Evolutionary conservation across 1,140 invertebrate species (phyloP).

Genomic region (Macrobrachium rosenbergii): DNA sequence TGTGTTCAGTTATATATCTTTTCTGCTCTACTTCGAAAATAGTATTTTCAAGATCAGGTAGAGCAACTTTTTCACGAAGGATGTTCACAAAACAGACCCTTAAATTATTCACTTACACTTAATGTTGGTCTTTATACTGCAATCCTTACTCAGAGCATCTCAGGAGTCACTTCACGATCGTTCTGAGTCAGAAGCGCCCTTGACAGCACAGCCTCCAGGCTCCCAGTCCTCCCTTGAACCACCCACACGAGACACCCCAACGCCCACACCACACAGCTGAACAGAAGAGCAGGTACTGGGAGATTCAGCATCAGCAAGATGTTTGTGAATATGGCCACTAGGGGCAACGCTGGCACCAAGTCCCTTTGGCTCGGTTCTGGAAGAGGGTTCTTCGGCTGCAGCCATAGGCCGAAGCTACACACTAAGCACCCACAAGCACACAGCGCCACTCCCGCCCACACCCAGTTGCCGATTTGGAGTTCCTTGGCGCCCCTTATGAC

Average conservation of each 20-base stretch:
- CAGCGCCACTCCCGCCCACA: conserved; percentile 52
- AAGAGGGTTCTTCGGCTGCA: conserved; percentile 45
- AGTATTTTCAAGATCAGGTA: too few relatives aligned
- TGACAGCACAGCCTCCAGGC: conserved; percentile 43
- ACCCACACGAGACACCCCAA: conserved; percentile 32
- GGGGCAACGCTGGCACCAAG: conserved; percentile 43
- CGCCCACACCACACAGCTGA: conserved; percentile 13
- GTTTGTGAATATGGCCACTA: conserved; percentile 43
- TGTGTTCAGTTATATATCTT: too few relatives aligned
- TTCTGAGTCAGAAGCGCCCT: conserved; percentile 51
- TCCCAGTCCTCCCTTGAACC: conserved; percentile 28
- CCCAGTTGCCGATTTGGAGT: conserved; percentile 48
- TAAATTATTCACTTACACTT: too few relatives aligned
- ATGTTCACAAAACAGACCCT: too few relatives aligned
- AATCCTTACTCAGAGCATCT: not conserved
- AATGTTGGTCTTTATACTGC: too few relatives aligned
- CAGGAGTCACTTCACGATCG: conserved; percentile 21
- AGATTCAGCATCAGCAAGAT: conserved; percentile 49
- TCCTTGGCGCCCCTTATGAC: conserved; percentile 41
- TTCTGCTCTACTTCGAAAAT: too few relatives aligned
- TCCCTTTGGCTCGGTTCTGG: conserved; percentile 11
- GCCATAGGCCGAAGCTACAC: conserved; percentile 52
- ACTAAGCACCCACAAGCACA: conserved; percentile 57
- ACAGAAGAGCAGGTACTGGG: conserved; percentile 26
- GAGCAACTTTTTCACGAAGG: too few relatives aligned